Evolutionary conservation across 2,797 vertebrate species (phyloP).

Genomic region (Rachycentron canadum): DNA sequence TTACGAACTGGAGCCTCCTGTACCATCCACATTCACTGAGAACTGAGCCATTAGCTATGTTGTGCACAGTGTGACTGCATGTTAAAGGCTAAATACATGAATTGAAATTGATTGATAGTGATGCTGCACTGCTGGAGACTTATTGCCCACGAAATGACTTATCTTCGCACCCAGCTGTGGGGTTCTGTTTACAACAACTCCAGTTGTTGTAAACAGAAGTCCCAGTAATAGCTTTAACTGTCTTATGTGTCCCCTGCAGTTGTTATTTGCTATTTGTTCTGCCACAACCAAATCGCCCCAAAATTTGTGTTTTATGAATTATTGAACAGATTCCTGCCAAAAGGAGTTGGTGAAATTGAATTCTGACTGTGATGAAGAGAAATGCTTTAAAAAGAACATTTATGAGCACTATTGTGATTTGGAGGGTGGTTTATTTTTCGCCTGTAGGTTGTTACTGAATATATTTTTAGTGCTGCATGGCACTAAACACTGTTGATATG

Average conservation of each 20-base stretch:
- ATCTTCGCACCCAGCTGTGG: neutral
- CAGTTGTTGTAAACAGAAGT: no score
- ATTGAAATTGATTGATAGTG: conserved; percentile 2
- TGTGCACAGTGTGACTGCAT: neutral
- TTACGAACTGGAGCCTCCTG: no score
- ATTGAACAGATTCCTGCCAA: conserved; percentile 39
- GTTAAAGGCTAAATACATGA: conserved; percentile 8
- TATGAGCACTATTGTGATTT: conserved; percentile 24
- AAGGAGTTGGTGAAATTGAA: conserved; percentile 12
- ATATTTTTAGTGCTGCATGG: conserved; percentile 4
- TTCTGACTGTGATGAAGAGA: conserved; percentile 21
- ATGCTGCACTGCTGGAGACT: neutral
- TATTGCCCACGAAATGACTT: conserved; percentile 2
- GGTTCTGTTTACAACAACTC: neutral
- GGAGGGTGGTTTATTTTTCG: conserved; percentile 4
- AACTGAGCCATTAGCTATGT: neutral
- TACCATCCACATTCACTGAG: no score
- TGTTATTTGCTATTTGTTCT: conserved; percentile 23
- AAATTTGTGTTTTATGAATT: conserved; percentile 52
- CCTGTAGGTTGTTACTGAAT: neutral
- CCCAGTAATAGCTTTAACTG: neutral
- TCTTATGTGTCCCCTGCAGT: neutral
- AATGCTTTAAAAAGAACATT: conserved; percentile 4
- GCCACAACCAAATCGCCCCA: conserved; percentile 25
- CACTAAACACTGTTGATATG: conserved; percentile 4